Evolutionary conservation across 2,888 invertebrate genomes (phyloP).

Genomic region (Acrobasis consociella): DNA sequence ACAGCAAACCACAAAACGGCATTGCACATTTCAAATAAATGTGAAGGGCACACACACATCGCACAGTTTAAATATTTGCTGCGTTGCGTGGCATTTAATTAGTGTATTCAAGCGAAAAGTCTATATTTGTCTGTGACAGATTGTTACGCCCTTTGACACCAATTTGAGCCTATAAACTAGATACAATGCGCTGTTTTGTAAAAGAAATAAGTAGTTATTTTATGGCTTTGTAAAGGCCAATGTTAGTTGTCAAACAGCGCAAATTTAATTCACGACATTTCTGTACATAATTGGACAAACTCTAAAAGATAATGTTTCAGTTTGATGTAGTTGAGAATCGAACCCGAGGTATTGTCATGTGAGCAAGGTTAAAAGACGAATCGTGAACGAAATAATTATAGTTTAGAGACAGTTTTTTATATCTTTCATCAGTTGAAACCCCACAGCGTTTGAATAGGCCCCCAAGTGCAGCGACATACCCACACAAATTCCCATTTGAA

Average conservation of each 20-base stretch:
- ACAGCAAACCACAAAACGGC: constrained; percentile 16
- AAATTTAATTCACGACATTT: too few species aligned
- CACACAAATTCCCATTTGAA: too few species aligned
- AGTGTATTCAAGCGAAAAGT: background rate
- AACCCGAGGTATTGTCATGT: too few species aligned
- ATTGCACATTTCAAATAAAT: constrained; percentile 5
- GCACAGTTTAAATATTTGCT: constrained; percentile 1
- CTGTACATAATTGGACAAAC: too few species aligned
- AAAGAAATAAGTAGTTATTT: constrained; percentile 4
- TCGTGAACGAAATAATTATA: too few species aligned
- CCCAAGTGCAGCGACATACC: too few species aligned
- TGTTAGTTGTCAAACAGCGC: constrained; percentile 1
- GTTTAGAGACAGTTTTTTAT: too few species aligned
- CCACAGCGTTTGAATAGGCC: too few species aligned
- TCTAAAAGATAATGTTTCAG: too few species aligned
- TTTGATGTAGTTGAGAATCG: too few species aligned
- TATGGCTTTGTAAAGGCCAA: constrained; percentile 11
- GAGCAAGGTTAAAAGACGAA: too few species aligned
- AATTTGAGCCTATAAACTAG: constrained; percentile 2
- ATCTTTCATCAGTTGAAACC: too few species aligned
- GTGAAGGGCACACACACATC: constrained; percentile 13
- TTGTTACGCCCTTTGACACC: constrained; percentile 3
- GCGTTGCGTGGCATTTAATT: constrained; percentile 7
- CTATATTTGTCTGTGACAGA: background rate
- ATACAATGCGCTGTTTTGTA: background rate